These are phyloP conservation scores for Drosophila paranaensis DNA, from an alignment of 2,888 invertebrate species.

Conservation along the genomic window DNA sequence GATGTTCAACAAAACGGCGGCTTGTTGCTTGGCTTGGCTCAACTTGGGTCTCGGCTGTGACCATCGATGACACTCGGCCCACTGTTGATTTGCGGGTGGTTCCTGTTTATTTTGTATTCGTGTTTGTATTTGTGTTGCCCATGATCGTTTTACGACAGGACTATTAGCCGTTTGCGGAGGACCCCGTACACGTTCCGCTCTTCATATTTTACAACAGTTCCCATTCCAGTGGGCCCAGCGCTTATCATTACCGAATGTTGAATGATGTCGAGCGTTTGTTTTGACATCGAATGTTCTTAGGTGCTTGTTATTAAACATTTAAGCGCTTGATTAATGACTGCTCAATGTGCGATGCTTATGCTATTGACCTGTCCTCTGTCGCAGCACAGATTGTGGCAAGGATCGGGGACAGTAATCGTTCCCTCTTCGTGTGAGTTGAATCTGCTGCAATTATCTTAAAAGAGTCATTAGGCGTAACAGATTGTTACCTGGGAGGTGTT, in stretches of 20 bases:
- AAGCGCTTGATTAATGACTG: slow-evolving; percentile 75
- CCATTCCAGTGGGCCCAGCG: slow-evolving; percentile 25
- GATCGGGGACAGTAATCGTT: slow-evolving; percentile 6
- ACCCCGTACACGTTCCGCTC: slow-evolving; percentile 29
- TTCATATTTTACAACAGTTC: slow-evolving; percentile 49
- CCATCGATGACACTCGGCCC: slow-evolving; percentile 61
- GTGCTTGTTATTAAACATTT: slow-evolving; percentile 64
- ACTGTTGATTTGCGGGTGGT: slow-evolving; percentile 68
- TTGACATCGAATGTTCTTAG: slow-evolving; percentile 81
- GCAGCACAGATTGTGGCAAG: slow-evolving; percentile 7
- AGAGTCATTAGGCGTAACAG: slow-evolving; percentile 13
- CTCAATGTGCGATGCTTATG: slow-evolving; percentile 40
- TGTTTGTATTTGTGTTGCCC: slow-evolving; percentile 32
- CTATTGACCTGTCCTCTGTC: slow-evolving; percentile 23
- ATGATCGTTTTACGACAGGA: slow-evolving; percentile 46
- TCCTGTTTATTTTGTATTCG: slow-evolving; percentile 47
- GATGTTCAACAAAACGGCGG: slow-evolving; percentile 82
- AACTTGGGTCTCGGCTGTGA: slow-evolving; percentile 51
- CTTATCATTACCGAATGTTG: slow-evolving; percentile 82
- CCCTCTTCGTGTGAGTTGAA: neutral
- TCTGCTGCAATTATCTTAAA: slow-evolving; percentile 15
- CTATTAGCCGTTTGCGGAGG: slow-evolving; percentile 34
- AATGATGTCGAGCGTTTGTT: slow-evolving; percentile 84
- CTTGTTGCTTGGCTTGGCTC: slow-evolving; percentile 48
- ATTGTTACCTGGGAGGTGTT: neutral